phyloP scores from a whole-genome alignment of 2,113 vertebrate genomes.

The Salvelinus sp. region DNA sequence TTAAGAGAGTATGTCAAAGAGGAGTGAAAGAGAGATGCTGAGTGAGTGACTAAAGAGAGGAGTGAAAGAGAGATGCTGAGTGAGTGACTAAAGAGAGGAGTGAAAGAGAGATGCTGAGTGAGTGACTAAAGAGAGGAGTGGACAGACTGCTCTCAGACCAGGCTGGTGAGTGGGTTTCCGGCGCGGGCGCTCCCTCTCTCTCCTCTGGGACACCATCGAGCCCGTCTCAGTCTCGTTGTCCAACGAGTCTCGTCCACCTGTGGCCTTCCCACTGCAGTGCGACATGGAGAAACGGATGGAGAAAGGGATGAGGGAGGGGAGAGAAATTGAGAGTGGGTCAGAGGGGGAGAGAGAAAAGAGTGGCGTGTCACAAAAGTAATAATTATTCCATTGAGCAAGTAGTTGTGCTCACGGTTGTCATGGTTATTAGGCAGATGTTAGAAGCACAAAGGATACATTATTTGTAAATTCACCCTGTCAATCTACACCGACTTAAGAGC shows the following conservation, averaged over 20 bases:
- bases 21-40: no score
- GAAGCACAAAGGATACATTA: slow-evolving; percentile 6
- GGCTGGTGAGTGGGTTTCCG: slow-evolving; percentile 78
- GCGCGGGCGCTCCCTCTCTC: slow-evolving; percentile 78
- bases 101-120: no score
- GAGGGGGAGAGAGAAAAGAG: no score
- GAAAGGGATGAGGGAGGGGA: no score
- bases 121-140: neutral
- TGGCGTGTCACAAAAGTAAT: neutral
- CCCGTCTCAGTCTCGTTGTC: slow-evolving; percentile 96
- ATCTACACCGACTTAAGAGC: no score
- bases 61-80: neutral
- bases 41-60: neutral
- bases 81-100: neutral
- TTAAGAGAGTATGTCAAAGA: no score
- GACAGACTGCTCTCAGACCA: slow-evolving; percentile 55
- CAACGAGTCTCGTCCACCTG: slow-evolving; percentile 89
- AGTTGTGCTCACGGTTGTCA: neutral
- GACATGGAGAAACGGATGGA: no score
- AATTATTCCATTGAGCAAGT: neutral
- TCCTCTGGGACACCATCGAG: slow-evolving; percentile 85
- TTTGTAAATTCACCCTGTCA: no score
- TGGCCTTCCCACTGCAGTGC: slow-evolving; percentile 83
- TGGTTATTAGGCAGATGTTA: slow-evolving; percentile 18
- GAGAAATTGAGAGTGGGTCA: no score